Conservation (phyloP, 1,140 invertebrate genomes). For the Paracyclopina nana region DNA sequence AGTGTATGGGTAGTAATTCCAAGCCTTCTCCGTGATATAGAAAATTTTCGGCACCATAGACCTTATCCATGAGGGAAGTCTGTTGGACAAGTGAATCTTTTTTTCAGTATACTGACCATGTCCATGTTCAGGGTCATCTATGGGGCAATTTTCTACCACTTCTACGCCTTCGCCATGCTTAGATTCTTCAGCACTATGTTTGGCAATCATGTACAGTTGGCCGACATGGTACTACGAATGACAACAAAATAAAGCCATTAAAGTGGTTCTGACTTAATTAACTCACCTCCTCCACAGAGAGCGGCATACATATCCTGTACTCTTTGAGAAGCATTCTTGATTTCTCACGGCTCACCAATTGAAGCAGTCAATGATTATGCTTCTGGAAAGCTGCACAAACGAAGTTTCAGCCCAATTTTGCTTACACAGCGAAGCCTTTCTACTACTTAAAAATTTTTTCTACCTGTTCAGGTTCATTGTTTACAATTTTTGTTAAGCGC, state of each 20-base stretch:
- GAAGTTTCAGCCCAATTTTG: too few relatives aligned
- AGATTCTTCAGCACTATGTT: conserved; percentile 75
- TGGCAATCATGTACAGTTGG: conserved; percentile 82
- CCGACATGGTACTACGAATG: conserved; percentile 63
- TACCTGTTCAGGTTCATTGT: too few relatives aligned
- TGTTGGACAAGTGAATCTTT: conserved; percentile 70
- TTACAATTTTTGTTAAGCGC: too few relatives aligned
- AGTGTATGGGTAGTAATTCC: conserved; percentile 86
- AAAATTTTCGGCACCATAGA: conserved; percentile 61
- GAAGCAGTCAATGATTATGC: too few relatives aligned
- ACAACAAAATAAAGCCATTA: conserved; percentile 17
- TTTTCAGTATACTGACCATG: conserved; percentile 77
- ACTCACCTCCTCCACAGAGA: conserved; percentile 66
- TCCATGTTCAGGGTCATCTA: conserved; percentile 54
- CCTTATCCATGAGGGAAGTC: conserved; percentile 65
- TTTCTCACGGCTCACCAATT: too few relatives aligned
- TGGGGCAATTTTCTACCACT: conserved; percentile 58
- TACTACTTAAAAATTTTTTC: too few relatives aligned
- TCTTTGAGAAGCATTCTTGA: conserved; percentile 64
- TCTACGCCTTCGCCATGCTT: conserved; percentile 76
- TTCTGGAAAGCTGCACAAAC: too few relatives aligned
- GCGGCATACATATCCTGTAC: conserved; percentile 76
- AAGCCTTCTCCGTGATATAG: conserved; percentile 79
- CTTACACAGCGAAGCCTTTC: too few relatives aligned
- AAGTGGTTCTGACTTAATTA: conserved; percentile 8